Conservation (phyloP, 1,140 invertebrate genomes). For the Zaprionus africanus region DNA sequence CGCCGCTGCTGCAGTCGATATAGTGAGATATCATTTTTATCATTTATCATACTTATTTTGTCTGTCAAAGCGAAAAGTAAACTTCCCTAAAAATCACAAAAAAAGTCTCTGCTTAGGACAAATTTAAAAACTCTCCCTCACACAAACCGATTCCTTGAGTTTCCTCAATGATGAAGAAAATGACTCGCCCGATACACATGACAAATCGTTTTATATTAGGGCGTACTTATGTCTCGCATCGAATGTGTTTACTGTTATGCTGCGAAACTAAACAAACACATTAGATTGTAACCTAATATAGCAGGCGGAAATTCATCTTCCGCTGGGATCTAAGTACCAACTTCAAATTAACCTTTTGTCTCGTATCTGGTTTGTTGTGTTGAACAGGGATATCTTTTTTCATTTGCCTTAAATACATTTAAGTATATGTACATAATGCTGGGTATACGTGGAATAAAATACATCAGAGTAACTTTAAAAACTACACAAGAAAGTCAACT, state of each 20-base stretch:
- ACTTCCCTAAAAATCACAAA: background rate
- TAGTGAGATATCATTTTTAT: constrained; percentile 4
- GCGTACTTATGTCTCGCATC: constrained; percentile 1
- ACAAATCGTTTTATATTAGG: constrained; percentile 41
- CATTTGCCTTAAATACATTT: background rate
- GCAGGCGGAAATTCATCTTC: constrained; percentile 22
- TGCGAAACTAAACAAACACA: constrained; percentile 36
- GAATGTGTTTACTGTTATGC: constrained; percentile 28
- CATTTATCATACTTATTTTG: constrained; percentile 12
- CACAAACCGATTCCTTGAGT: constrained; percentile 15
- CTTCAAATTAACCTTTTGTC: constrained; percentile 14
- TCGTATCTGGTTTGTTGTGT: background rate
- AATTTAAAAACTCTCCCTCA: constrained; percentile 16
- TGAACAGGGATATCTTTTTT: background rate
- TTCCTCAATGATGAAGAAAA: constrained; percentile 38
- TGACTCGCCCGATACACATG: constrained; percentile 20
- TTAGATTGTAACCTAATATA: constrained; percentile 34
- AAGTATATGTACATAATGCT: background rate
- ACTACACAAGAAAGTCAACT: constrained; percentile 43
- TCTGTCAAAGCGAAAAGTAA: background rate
- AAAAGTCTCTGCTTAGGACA: background rate
- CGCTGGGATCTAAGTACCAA: constrained; percentile 5
- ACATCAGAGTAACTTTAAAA: background rate
- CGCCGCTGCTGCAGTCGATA: constrained; percentile 1
- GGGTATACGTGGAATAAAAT: background rate